phyloP scores from a whole-genome alignment of 2,888 invertebrate genomes.

The Carterocephalus palaemon region DNA sequence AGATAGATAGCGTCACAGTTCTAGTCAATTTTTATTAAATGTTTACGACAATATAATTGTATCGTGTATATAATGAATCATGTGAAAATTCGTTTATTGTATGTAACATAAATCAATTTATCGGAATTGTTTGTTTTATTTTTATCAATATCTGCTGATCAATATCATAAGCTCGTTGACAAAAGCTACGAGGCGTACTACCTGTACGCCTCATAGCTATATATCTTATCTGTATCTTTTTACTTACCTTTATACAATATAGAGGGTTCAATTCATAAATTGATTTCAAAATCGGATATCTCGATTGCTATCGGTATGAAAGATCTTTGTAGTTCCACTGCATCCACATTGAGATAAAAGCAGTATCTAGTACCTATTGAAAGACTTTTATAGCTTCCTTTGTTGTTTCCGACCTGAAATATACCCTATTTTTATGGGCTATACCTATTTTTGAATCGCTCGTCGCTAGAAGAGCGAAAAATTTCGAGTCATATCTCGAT shows the following conservation, averaged over 20 bases:
- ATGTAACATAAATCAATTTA: slow-evolving; percentile 68
- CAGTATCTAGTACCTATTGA: neutral
- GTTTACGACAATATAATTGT: slow-evolving; percentile 76
- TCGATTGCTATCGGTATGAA: slow-evolving; percentile 1
- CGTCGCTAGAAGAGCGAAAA: no score
- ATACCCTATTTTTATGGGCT: neutral
- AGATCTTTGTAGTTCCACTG: neutral
- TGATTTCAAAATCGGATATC: slow-evolving; percentile 9
- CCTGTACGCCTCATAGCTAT: no score
- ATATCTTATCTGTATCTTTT: no score
- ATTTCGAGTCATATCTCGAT: no score
- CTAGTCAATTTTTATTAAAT: slow-evolving; percentile 76
- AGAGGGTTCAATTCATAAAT: neutral
- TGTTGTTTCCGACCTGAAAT: neutral
- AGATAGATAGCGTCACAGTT: slow-evolving; percentile 65
- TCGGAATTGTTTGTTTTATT: slow-evolving; percentile 37
- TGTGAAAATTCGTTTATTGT: slow-evolving; percentile 62
- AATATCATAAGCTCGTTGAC: no score
- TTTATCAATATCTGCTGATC: slow-evolving; percentile 1
- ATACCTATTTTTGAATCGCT: neutral
- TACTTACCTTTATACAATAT: no score
- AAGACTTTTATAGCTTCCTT: neutral
- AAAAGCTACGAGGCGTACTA: no score
- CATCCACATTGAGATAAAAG: neutral
- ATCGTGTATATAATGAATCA: slow-evolving; percentile 63